Evolutionary conservation across 2,113 vertebrate species (phyloP).

Genomic region (Corythaixoides concolor): DNA sequence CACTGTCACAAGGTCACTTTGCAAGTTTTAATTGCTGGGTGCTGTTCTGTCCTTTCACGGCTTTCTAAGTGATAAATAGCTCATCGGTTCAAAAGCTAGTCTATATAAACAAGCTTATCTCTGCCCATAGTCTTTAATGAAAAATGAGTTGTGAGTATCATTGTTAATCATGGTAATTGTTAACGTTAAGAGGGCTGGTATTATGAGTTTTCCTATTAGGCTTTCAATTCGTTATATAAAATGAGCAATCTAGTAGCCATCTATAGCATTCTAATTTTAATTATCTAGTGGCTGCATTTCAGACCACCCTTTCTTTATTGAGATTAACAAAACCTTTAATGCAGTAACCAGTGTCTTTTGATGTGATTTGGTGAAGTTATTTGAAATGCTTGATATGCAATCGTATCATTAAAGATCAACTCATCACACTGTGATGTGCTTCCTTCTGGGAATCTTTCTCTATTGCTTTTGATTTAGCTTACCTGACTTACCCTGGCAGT

Average conservation of each 20-base stretch:
- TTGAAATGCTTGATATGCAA: not conserved
- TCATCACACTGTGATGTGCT: not conserved
- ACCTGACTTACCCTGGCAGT: not conserved
- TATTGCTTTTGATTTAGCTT: not conserved
- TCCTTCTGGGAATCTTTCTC: not conserved
- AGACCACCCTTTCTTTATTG: slow-evolving; percentile 16
- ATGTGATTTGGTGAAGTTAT: not conserved
- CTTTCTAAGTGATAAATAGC: slow-evolving; percentile 80
- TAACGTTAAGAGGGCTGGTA: slow-evolving; percentile 87
- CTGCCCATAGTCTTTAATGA: slow-evolving; percentile 84
- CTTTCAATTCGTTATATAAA: slow-evolving; percentile 86
- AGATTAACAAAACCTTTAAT: slow-evolving; percentile 46
- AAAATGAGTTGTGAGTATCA: slow-evolving; percentile 90
- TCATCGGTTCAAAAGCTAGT: slow-evolving; percentile 76
- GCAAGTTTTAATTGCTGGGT: slow-evolving; percentile 91
- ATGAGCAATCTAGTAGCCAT: slow-evolving; percentile 77
- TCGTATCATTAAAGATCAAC: not conserved
- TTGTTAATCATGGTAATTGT: slow-evolving; percentile 92
- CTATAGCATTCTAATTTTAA: slow-evolving; percentile 75
- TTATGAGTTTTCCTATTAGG: slow-evolving; percentile 84
- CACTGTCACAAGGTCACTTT: slow-evolving; percentile 85
- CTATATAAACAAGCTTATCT: slow-evolving; percentile 91
- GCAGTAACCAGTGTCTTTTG: not conserved
- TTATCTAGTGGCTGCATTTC: slow-evolving; percentile 58
- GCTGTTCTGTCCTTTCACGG: slow-evolving; percentile 75